phyloP scores from a whole-genome alignment of 92 coral and sea anemone species.

The Chrysogorgia sp. region DNA sequence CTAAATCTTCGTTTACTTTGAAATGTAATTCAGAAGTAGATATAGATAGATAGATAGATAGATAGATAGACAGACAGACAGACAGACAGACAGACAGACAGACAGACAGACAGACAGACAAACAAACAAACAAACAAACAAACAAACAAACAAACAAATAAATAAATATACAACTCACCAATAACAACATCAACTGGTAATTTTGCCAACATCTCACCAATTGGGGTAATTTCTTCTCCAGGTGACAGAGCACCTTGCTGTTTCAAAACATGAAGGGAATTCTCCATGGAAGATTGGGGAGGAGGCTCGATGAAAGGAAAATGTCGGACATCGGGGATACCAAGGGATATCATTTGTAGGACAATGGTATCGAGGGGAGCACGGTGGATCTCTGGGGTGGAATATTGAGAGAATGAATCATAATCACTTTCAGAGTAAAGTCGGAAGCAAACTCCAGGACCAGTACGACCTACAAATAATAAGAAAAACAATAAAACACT shows the following conservation, averaged over 20 bases:
- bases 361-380: constrained; percentile 88
- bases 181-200: constrained; percentile 97
- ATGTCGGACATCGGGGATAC: constrained; percentile 81
- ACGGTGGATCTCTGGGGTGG: constrained; percentile 97
- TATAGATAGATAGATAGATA: too few species aligned
- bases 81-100: too few species aligned
- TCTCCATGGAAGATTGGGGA: constrained; percentile 87
- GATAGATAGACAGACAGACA: too few species aligned
- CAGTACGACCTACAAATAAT: constrained; percentile 80
- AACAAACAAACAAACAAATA: too few species aligned
- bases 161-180: constrained; percentile 46
- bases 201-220: constrained; percentile 88
- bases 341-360: constrained; percentile 93
- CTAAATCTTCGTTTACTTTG: too few species aligned
- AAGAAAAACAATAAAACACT: background rate
- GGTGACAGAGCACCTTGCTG: constrained; percentile 94
- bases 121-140: too few species aligned
- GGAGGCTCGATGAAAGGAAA: constrained; percentile 97
- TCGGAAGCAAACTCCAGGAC: constrained; percentile 98
- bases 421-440: constrained; percentile 88
- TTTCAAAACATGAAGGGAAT: constrained; percentile 79
- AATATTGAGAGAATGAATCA: constrained; percentile 94
- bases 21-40: too few species aligned
- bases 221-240: constrained; percentile 74
- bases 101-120: background rate